Evolutionary conservation across 2,797 vertebrate genomes (phyloP).

Genomic region (Microctenopoma lineatum): DNA sequence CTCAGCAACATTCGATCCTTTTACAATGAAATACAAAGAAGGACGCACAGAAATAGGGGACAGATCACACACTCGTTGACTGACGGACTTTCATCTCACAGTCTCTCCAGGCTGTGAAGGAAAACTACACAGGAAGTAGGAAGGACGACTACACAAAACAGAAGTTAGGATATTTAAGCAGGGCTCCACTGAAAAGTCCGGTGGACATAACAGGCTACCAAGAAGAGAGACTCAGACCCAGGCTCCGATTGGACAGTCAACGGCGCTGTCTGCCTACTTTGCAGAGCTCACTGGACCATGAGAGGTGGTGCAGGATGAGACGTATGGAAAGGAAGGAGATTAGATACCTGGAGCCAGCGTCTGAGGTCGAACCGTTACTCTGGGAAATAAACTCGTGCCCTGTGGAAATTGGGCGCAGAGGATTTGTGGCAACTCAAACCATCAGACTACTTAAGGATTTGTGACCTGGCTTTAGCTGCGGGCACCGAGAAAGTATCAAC

Average conservation of each 20-base stretch:
- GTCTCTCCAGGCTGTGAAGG: constrained; percentile 20
- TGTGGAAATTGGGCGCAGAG: constrained; percentile 44
- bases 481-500: constrained; percentile 23
- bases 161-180: constrained; percentile 31
- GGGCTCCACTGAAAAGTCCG: constrained; percentile 28
- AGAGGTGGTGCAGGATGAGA: constrained; percentile 43
- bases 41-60: background rate
- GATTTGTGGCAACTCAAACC: constrained; percentile 51
- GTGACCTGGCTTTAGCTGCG: constrained; percentile 43
- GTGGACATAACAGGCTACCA: constrained; percentile 42
- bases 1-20: background rate
- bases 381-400: constrained; percentile 54
- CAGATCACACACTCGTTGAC: constrained; percentile 21
- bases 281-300: constrained; percentile 51
- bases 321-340: constrained; percentile 43
- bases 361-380: constrained; percentile 46
- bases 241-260: constrained; percentile 48
- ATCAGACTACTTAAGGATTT: constrained; percentile 41
- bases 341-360: constrained; percentile 39
- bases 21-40: background rate
- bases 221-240: constrained; percentile 33
- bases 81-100: constrained; percentile 33
- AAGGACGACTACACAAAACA: constrained; percentile 44
- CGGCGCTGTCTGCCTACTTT: constrained; percentile 47
- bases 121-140: constrained; percentile 51